Evolutionary conservation across 2,797 vertebrate genomes (phyloP).

Genomic region (Babyrousa celebensis): DNA sequence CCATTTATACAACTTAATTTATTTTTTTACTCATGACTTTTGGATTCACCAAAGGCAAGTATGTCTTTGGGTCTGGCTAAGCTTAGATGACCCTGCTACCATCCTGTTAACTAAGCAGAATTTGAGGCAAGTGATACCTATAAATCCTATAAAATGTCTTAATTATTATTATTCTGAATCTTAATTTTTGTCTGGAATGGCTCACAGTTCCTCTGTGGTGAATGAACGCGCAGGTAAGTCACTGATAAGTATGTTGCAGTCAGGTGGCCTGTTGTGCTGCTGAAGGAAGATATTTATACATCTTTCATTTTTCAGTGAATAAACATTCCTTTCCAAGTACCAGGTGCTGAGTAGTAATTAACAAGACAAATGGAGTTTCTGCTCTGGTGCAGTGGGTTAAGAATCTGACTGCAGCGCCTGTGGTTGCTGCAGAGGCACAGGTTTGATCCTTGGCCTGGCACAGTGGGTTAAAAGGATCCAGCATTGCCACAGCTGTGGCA

Average conservation of each 20-base stretch:
- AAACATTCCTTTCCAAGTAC: not conserved
- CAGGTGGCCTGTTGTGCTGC: not conserved
- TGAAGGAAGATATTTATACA: too few relatives aligned
- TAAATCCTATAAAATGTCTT: conserved; percentile 7
- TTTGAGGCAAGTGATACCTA: not conserved
- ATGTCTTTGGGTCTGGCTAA: conserved; percentile 31
- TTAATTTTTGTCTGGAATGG: conserved; percentile 28
- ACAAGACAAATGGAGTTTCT: not conserved
- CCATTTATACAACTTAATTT: not conserved
- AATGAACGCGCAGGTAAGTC: not conserved
- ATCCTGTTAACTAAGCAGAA: conserved; percentile 25
- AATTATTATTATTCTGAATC: not conserved
- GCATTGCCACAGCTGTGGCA: too few relatives aligned
- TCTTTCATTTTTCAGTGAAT: too few relatives aligned
- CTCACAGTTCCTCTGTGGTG: not conserved
- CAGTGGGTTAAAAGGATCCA: too few relatives aligned
- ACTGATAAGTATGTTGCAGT: not conserved
- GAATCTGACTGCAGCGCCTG: too few relatives aligned
- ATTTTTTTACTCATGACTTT: conserved; percentile 39
- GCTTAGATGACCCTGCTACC: conserved; percentile 1
- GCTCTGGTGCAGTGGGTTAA: too few relatives aligned
- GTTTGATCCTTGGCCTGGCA: too few relatives aligned
- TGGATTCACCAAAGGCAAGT: not conserved
- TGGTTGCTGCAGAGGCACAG: too few relatives aligned
- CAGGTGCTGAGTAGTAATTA: not conserved